phyloP scores from a whole-genome alignment of 2,888 invertebrate species.

The Camptogramma bilineatum region DNA sequence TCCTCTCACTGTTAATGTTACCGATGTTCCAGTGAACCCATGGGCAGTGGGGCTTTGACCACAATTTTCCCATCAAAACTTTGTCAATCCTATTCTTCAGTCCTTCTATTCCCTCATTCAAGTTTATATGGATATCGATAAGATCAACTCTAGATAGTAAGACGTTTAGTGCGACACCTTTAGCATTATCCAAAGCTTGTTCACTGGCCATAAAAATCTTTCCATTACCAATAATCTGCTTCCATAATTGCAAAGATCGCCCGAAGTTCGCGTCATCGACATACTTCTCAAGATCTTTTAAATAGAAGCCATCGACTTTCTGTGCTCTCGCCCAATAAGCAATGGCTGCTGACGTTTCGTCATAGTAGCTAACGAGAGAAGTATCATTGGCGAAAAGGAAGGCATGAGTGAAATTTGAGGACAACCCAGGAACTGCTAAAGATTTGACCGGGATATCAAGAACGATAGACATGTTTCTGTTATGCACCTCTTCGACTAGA shows the following conservation, averaged over 20 bases:
- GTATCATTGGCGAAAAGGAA: slow-evolving; percentile 77
- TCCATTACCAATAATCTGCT: slow-evolving; percentile 86
- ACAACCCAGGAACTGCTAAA: slow-evolving; percentile 56
- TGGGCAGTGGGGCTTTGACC: slow-evolving; percentile 87
- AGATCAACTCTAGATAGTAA: slow-evolving; percentile 89
- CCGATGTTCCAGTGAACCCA: slow-evolving; percentile 94
- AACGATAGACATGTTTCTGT: slow-evolving; percentile 90
- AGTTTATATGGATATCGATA: slow-evolving; percentile 88
- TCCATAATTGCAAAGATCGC: slow-evolving; percentile 88
- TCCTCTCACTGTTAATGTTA: slow-evolving; percentile 86
- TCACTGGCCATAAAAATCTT: slow-evolving; percentile 89
- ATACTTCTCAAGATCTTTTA: slow-evolving; percentile 91
- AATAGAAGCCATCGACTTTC: slow-evolving; percentile 95
- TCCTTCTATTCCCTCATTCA: slow-evolving; percentile 83
- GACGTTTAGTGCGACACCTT: slow-evolving; percentile 80
- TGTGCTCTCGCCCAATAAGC: slow-evolving; percentile 81
- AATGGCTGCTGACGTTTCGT: slow-evolving; percentile 71
- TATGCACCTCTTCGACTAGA: slow-evolving; percentile 87
- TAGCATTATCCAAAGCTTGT: slow-evolving; percentile 77
- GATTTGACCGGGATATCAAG: slow-evolving; percentile 90
- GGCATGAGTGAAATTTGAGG: slow-evolving; percentile 56
- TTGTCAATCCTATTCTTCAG: slow-evolving; percentile 86
- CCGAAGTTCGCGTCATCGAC: slow-evolving; percentile 86
- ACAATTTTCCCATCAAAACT: slow-evolving; percentile 85
- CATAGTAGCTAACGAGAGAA: slow-evolving; percentile 57